A percentile compares a stretch with the other conserved stretches of the same genome.
Evolutionary conservation across 2,113 vertebrate species (phyloP).

Genomic region (Candoia aspera): DNA sequence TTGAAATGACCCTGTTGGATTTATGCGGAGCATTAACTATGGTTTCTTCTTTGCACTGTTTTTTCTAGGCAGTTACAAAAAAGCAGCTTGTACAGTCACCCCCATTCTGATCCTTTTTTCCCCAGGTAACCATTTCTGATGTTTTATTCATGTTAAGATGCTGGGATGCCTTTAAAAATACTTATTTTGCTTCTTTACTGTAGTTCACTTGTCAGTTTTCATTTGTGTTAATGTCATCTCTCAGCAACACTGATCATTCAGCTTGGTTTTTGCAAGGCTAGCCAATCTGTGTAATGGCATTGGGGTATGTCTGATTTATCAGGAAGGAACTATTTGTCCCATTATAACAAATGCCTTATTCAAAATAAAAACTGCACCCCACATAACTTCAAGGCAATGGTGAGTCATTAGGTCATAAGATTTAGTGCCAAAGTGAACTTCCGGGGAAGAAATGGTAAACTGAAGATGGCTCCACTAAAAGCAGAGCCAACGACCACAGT

Average conservation of each 20-base stretch:
- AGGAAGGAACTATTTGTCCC: background rate
- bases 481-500: background rate
- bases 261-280: background rate
- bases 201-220: rapidly evolving
- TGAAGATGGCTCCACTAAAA: background rate
- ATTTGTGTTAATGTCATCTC: slow-evolving; percentile 1
- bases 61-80: background rate
- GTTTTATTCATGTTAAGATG: background rate
- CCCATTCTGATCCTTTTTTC: background rate
- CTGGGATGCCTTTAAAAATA: background rate
- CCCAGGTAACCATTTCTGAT: background rate
- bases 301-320: background rate
- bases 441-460: background rate
- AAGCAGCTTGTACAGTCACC: background rate
- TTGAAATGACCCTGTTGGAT: background rate
- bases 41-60: background rate
- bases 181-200: background rate
- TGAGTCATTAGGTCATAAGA: background rate
- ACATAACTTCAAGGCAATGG: background rate
- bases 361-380: background rate
- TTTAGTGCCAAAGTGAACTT: background rate
- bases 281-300: background rate
- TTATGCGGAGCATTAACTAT: background rate
- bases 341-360: background rate
- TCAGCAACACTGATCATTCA: background rate